A percentile compares a stretch with the other conserved stretches of the same genome.
phyloP scores from a whole-genome alignment of 2,113 vertebrate genomes.

The Gyps fulvus region DNA sequence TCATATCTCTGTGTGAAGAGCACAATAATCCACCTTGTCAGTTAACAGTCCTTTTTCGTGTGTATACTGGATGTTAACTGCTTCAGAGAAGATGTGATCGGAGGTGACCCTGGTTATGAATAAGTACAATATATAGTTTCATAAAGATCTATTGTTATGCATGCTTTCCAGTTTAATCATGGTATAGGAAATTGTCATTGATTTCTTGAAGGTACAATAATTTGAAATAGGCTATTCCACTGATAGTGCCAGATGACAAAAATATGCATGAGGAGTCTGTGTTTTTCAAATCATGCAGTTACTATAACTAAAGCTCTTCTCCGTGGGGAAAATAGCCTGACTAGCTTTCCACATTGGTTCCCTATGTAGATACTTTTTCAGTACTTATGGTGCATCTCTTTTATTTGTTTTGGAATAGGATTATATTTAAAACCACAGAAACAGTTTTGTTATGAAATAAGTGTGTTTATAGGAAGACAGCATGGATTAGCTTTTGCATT shows the following conservation, averaged over 20 bases:
- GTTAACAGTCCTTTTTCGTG: not conserved
- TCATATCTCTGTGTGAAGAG: not conserved
- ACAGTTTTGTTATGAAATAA: not conserved
- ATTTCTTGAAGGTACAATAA: not conserved
- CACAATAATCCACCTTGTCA: not conserved
- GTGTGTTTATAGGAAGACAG: not conserved
- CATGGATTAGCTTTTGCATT: not conserved
- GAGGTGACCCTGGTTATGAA: not conserved
- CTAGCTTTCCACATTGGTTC: not conserved
- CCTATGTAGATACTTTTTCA: not conserved
- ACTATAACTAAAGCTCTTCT: not conserved
- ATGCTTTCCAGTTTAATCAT: not conserved
- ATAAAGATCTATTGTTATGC: not conserved
- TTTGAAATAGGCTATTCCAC: not conserved
- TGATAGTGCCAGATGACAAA: not conserved
- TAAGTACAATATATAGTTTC: not conserved
- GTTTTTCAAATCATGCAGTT: not conserved
- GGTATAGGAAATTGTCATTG: not conserved
- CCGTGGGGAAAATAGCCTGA: not conserved
- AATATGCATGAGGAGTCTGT: not conserved
- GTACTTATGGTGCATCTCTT: not conserved
- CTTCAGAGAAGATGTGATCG: not conserved
- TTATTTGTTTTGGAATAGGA: not conserved
- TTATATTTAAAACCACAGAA: not conserved
- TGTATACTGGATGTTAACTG: not conserved